These are phyloP conservation scores for Ypsolopha sequella DNA, from an alignment of 2,888 invertebrate species.

Conservation along the genomic window DNA sequence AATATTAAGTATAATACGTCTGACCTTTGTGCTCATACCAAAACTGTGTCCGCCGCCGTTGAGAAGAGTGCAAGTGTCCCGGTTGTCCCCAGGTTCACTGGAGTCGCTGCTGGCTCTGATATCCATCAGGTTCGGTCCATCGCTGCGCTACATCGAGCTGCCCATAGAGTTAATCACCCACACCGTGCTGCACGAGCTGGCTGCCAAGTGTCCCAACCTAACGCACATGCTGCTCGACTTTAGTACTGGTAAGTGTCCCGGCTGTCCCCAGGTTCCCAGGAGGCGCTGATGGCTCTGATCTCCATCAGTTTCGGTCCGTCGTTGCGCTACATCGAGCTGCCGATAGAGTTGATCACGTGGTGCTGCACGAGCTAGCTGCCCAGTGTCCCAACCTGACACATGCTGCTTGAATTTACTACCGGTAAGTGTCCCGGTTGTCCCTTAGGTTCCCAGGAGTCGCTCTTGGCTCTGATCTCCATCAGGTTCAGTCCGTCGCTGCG, in stretches of 20 bases:
- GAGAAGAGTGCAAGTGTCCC: neutral
- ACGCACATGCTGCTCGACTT: conserved; percentile 98
- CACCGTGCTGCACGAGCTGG: conserved; percentile 95
- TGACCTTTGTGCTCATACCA: too few relatives aligned
- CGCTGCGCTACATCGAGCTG: conserved; percentile 90
- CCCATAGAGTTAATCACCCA: conserved; percentile 97
- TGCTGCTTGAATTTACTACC: conserved; percentile 97
- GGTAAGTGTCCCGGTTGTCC: conserved; percentile 41
- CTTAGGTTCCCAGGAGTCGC: conserved; percentile 84
- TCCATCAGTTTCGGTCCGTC: conserved; percentile 90
- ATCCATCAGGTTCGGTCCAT: conserved; percentile 88
- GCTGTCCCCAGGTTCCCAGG: conserved; percentile 75
- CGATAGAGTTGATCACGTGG: conserved; percentile 97
- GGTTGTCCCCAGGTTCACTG: conserved; percentile 72
- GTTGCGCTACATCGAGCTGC: conserved; percentile 90
- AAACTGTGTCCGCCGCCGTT: too few relatives aligned
- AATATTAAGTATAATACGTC: too few relatives aligned
- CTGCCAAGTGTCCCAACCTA: conserved; percentile 95
- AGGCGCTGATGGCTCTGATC: conserved; percentile 88
- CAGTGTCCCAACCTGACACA: conserved; percentile 96
- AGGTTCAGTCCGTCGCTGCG: conserved; percentile 90
- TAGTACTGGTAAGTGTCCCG: conserved; percentile 78
- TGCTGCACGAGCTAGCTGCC: conserved; percentile 95
- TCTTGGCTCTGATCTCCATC: conserved; percentile 88
- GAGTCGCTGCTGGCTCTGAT: conserved; percentile 91